Base-by-base conservation (phyloP, 2,797 vertebrate genomes). In the Esox masquinongy region DNA sequence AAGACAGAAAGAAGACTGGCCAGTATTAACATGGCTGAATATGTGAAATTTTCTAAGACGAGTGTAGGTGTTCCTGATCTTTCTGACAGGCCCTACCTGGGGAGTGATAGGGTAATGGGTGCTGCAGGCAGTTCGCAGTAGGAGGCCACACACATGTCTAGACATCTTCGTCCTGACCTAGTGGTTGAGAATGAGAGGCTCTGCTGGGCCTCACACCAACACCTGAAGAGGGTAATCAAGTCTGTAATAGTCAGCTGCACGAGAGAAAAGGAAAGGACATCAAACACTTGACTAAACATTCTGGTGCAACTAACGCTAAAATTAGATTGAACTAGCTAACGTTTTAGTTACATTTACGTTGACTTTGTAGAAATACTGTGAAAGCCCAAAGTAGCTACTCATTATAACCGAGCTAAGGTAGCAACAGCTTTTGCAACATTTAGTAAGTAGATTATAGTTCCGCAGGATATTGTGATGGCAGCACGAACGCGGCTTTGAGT, bases 81-180 rank as follows among this genome's bases (percentile, higher is more conserved):
- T 6, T 72, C 19, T n/a, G 50, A 12, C 24, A 22, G 31, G 24
- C 56, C 80, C 51, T 31, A 92, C 91, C 91, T 93, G 89, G 5
- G 87, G 83, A 4, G 86, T 82, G 36, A 84, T 76, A 4, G 69
- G 7, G 59, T 90, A 73, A 72, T 83, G 47, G 34, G 79, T 36
- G 77, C 84, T 88, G 80, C 78, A 91, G 50, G 92, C 92, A 22
- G 90, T 90, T 83, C 92, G 94, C 78, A 87, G 92, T 69, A 97
- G 88, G 81, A 97, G 85, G 81, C 88, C 90, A 72, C 92, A 95
- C 82, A 95, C 83, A 84, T 94, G 92, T 87, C 91, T 93, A 86
- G 94, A 95, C 97, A 97, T 99, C 78, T 78, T 31, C 3, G 29
- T 31, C 29, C 29, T 31, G 29, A 31, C 29, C 95, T 16, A 53